Percentiles rank a stretch among this genome's conserved stretches.
phyloP scores from a whole-genome alignment of 2,113 vertebrate species.

The Talpa occidentalis region DNA sequence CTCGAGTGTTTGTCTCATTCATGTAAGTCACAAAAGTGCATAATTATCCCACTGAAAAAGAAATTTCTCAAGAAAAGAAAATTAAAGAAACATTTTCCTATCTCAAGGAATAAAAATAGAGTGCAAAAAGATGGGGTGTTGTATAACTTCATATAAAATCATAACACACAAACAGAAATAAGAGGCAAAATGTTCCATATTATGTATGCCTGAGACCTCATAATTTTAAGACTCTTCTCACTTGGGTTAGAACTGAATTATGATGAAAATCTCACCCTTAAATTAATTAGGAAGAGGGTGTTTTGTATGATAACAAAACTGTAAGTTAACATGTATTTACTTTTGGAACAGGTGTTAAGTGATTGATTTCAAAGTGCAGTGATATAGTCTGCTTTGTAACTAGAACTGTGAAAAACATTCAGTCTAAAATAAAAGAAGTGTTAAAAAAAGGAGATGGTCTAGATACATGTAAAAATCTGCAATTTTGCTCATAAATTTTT shows the following conservation, averaged over 20 bases:
- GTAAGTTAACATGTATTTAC: slow-evolving; percentile 69
- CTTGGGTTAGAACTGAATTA: neutral
- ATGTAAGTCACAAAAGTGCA: neutral
- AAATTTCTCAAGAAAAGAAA: neutral
- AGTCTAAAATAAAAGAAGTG: slow-evolving; percentile 25
- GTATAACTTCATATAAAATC: neutral
- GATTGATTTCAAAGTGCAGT: slow-evolving; percentile 54
- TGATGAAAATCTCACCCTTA: neutral
- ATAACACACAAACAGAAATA: neutral
- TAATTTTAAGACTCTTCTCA: neutral
- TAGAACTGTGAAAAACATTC: slow-evolving; percentile 46
- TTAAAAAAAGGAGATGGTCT: neutral
- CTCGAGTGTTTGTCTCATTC: slow-evolving; percentile 1
- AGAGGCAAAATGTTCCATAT: neutral
- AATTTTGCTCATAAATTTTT: neutral
- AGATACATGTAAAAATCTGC: neutral
- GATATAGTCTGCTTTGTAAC: slow-evolving; percentile 28
- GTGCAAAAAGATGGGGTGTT: neutral
- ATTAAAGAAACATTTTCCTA: neutral
- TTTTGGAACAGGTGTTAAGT: slow-evolving; percentile 69
- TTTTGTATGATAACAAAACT: slow-evolving; percentile 52
- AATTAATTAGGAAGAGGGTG: slow-evolving; percentile 57
- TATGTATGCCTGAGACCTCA: neutral
- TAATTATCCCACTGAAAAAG: slow-evolving; percentile 13
- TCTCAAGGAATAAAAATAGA: neutral